Evolutionary conservation across 2,113 vertebrate species (phyloP), one percentile per base, ranked within the genome.

Genomic region (Gasterosteus nipponicus): DNA sequence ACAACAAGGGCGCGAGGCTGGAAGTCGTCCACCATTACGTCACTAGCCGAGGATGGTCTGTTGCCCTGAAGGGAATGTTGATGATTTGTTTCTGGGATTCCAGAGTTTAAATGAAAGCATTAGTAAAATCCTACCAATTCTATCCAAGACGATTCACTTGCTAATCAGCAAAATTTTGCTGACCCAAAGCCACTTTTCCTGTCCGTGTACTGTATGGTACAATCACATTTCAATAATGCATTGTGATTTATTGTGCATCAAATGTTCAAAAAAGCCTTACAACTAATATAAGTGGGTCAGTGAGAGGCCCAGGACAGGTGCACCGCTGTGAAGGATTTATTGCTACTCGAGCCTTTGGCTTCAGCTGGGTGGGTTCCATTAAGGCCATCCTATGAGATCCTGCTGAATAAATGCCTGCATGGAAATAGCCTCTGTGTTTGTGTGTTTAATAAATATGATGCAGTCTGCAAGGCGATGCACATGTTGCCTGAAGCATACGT

Each of bases 251-350:
- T 42, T 44, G 16, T 33, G 16, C 22, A 58, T 19, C 33, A 33
- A 44, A 31, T 44, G 16, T 12, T 42, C 4, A 31, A 29, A 11
- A 41, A 62, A 12, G 5, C 11, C 2, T 35, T 19, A 67, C 10
- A 41, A 3, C 39, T 57, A 1, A 57, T 10, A 1, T 31, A 42
- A 31, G 19, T 65, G 79, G 26, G 33, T 81, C 47, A 31, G 42
- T 68, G 82, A 86, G 82, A 79, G 85, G 54, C 65, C 59, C 51
- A 59, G 56, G 54, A 85, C 84, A 87, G 84, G 69, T 85, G 86
- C 80, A 75, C 42, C 11, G 22, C 74, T 68, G 74, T 69, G 65
- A 15, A 35, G 33, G 41, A 69, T 46, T 41, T 41, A 51, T 26
- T 70, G 75, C 74, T 47, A 14, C 75, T 59, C 26, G 29, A 74